These are phyloP conservation scores for Meloidogyne floridensis DNA, from an alignment of 1,140 invertebrate species.

Conservation along the genomic window DNA sequence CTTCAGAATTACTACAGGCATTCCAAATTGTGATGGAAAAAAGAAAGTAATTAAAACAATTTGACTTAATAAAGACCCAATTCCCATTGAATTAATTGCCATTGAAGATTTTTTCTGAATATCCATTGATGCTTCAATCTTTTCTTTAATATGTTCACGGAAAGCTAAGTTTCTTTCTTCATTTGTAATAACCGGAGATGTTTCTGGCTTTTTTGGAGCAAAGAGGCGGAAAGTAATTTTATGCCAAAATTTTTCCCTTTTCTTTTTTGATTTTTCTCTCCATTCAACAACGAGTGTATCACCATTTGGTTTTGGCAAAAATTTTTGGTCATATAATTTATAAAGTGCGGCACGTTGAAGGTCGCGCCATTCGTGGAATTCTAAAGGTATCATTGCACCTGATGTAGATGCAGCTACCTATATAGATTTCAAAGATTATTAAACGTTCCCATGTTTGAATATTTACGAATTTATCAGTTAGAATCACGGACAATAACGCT, in stretches of 20 bases:
- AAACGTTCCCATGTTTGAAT: background rate
- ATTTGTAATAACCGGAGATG: background rate
- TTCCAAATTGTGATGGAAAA: background rate
- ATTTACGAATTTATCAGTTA: too few relatives aligned
- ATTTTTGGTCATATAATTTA: background rate
- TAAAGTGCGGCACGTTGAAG: too few relatives aligned
- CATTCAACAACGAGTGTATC: background rate
- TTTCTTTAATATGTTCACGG: too few relatives aligned
- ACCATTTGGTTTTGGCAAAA: slow-evolving; percentile 17
- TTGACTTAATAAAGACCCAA: background rate
- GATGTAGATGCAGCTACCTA: background rate
- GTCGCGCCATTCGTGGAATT: too few relatives aligned
- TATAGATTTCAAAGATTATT: too few relatives aligned
- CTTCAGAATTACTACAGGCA: background rate
- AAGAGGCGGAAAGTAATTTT: background rate
- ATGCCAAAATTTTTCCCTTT: background rate
- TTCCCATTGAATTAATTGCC: slow-evolving; percentile 16
- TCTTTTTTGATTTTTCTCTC: background rate
- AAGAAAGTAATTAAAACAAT: background rate
- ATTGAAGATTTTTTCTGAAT: too few relatives aligned
- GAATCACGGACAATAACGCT: too few relatives aligned
- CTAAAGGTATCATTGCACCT: too few relatives aligned
- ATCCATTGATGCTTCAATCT: too few relatives aligned
- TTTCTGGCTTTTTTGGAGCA: background rate
- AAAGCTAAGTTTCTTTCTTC: too few relatives aligned